Base-by-base conservation (phyloP, 2,888 invertebrate genomes). In the Melanargia galathea region DNA sequence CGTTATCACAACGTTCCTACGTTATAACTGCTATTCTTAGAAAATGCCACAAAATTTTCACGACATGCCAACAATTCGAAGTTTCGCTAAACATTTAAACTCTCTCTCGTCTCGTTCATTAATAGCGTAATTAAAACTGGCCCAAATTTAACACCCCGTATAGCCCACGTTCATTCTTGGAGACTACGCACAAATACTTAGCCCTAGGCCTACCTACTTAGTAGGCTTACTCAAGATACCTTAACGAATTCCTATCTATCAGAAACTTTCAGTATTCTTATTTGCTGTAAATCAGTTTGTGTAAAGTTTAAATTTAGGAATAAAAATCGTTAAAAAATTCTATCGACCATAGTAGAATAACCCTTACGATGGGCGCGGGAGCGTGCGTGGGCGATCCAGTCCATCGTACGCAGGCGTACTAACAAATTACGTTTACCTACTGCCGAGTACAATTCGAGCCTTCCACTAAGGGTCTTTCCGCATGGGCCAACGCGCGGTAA, bases 371-470 rank as follows among this genome's bases (percentile, higher is more conserved):
- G n/a, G n/a, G 52, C 52, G 56, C 46, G 46, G 64, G 68, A 72
- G 69, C 70, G 65, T 63, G 83, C 80, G 89, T 89, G 83, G 89
- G 89, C 78, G 84, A 82, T 68, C 87, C 76, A 67, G 88, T 85
- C 75, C 73, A 74, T 72, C 72, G 63, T 70, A 75, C 78, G 78
- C 78, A 75, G 78, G 75, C 82, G 79, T 74, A 82, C 78, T 75
- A 79, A 85, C 85, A 85, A 86, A 86, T 86, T 85, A 84, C 82
- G 79, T 82, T 83, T 84, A 80, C 83, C 80, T 75, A 79, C 80
- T 78, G 74, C 61, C 60, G 65, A 65, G 56, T 57, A 64, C 60
- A 69, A 58, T 52, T 59, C 59, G 64, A 69, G 57, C 60, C 62
- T 65, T 61, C 54, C 57, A 57, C 57, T 62, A 22, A 45, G 11